Base-by-base conservation (phyloP, 2,797 vertebrate species). In the Furcifer pardalis region DNA sequence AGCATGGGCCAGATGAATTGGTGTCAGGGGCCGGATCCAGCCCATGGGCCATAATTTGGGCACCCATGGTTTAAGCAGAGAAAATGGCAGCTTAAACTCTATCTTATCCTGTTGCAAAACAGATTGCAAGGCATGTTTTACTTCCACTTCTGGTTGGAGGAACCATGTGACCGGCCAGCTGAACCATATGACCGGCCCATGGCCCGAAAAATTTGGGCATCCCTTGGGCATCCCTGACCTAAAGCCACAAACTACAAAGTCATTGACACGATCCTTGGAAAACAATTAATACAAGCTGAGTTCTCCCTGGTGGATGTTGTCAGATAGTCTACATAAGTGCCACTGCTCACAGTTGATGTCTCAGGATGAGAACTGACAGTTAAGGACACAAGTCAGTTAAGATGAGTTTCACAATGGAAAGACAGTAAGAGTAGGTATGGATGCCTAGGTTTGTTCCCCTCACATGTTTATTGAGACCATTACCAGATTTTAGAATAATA, bases 261-360 rank as follows among this genome's bases (percentile, higher is more conserved):
- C 89, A 92, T 27, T 0, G 0, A 35, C 84, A 83, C 76, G 77
- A 66, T 63, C 73, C 83, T 82, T 88, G 86, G 89, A 93, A 90
- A 92, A 80, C 81, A 84, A 91, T 85, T 90, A 86, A 27, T 79
- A 60, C 91, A 80, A 79, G 1, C 71, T 0, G 65, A 84, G 81
- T 88, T 89, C 90, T 84, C 85, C 89, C 91, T 82, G 91, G 92
- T 63, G 90, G 90, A 88, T 85, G 87, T 7, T 37, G 79, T 89
- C 88, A 92, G 73, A 66, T 83, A 73, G 40, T 0, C 0, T 79
- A 69, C 89, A 63, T 59, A 79, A 13, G 30, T 4, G 74, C 86
- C 89, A 90, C 87, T 0, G 30, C 72, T 90, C 88, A 19, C 89
- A 89, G 79, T 89, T 91, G 79, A 87, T 91, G 88, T 88, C 88